These are phyloP conservation scores for Eptesicus fuscus DNA, from an alignment of 2,113 vertebrate species.

Conservation along the genomic window DNA sequence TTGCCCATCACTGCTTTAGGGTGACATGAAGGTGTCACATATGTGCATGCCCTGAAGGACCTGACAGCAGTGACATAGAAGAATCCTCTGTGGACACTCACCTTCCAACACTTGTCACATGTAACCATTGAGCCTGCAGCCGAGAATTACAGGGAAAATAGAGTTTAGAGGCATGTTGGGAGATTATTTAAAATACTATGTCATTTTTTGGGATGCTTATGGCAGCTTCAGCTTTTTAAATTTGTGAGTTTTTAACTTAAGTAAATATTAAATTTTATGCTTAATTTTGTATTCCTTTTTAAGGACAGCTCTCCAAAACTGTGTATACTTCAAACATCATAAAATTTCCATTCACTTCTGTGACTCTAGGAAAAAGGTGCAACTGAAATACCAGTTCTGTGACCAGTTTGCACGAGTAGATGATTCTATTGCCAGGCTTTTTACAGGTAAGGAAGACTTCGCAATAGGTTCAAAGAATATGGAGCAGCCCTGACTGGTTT, in stretches of 20 bases:
- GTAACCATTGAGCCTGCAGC: background rate
- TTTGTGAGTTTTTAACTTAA: background rate
- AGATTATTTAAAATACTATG: background rate
- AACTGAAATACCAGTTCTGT: background rate
- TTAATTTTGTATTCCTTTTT: background rate
- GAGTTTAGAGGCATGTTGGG: background rate
- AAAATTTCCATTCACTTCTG: background rate
- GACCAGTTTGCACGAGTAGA: background rate
- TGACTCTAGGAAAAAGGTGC: background rate
- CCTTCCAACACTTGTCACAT: background rate
- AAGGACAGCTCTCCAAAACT: background rate
- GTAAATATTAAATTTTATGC: background rate
- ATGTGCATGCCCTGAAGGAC: background rate
- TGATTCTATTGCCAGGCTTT: background rate
- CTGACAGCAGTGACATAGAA: background rate
- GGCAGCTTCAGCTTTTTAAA: background rate
- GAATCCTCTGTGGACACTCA: background rate
- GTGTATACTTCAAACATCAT: background rate
- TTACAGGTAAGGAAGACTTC: background rate
- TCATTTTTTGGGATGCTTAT: background rate
- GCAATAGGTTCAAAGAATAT: background rate
- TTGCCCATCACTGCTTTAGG: no score
- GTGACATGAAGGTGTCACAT: background rate
- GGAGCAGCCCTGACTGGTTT: background rate
- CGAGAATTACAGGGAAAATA: no score